Evolutionary conservation across 2,113 vertebrate genomes (phyloP).

Genomic region (Pedionomus torquatus): DNA sequence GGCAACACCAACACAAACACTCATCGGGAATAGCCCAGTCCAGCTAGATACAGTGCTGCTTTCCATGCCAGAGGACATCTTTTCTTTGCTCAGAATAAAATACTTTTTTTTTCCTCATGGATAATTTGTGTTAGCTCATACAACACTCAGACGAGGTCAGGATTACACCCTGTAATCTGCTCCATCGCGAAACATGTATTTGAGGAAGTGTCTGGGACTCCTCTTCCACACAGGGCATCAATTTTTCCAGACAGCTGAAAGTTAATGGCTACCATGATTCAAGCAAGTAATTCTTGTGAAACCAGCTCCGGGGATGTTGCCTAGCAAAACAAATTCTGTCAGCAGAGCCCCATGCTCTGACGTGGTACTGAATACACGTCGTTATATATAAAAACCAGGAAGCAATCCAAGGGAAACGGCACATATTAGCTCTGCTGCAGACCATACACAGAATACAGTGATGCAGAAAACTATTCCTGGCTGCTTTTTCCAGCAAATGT

Average conservation of each 20-base stretch:
- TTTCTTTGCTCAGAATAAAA: not conserved
- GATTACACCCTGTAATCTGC: not conserved
- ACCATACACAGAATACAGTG: not conserved
- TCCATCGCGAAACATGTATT: not conserved
- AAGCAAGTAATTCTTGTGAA: conserved; percentile 13
- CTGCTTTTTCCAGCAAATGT: conserved; percentile 44
- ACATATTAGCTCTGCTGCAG: not conserved
- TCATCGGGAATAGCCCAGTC: rapidly evolving
- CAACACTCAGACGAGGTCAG: not conserved
- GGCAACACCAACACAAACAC: conserved; percentile 4
- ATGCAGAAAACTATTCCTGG: conserved; percentile 26
- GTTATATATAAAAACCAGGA: conserved; percentile 22
- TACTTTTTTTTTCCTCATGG: not conserved
- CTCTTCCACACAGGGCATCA: not conserved
- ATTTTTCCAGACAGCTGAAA: conserved; percentile 50
- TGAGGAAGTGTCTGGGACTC: conserved; percentile 41
- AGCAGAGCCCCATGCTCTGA: not conserved
- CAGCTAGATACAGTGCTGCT: rapidly evolving
- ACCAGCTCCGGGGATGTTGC: conserved; percentile 36
- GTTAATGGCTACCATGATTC: not conserved
- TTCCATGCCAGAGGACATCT: not conserved
- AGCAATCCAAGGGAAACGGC: not conserved
- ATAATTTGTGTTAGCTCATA: not conserved
- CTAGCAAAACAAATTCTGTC: conserved; percentile 37
- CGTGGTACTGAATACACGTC: not conserved